Evolutionary conservation across 2,888 invertebrate genomes (phyloP).

Genomic region (Drosophila maculinotata): DNA sequence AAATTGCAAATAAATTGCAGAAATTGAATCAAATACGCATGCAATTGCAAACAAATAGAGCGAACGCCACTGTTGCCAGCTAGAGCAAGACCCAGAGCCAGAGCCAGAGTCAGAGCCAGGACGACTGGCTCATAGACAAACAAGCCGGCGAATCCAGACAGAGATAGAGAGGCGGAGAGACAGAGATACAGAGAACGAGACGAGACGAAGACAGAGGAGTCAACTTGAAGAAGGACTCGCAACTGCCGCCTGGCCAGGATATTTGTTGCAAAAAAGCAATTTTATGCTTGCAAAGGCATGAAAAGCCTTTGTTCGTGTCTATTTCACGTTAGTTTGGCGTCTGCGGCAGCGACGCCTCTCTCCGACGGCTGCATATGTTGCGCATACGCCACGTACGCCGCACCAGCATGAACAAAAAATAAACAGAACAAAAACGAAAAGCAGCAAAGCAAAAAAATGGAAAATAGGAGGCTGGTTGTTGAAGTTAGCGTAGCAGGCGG

Average conservation of each 20-base stretch:
- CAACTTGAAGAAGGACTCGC: conserved; percentile 26
- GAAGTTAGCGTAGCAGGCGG: conserved; percentile 75
- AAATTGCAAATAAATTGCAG: conserved; percentile 84
- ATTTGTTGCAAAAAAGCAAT: conserved; percentile 81
- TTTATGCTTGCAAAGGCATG: conserved; percentile 82
- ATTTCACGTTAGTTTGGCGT: conserved; percentile 82
- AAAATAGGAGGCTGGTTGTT: conserved; percentile 53
- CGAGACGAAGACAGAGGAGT: conserved; percentile 4
- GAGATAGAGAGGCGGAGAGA: conserved; percentile 18
- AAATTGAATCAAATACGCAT: conserved; percentile 84
- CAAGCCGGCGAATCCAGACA: conserved; percentile 34
- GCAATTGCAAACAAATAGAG: conserved; percentile 77
- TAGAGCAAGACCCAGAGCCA: no score
- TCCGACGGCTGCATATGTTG: conserved; percentile 73
- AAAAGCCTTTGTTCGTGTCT: conserved; percentile 82
- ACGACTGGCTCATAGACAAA: conserved; percentile 53
- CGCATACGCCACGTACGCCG: conserved; percentile 72
- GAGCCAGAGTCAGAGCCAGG: no score
- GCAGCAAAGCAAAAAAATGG: conserved; percentile 12
- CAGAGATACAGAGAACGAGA: conserved; percentile 8
- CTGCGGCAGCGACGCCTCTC: conserved; percentile 57
- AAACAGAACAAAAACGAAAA: conserved; percentile 8
- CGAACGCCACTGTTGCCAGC: conserved; percentile 35
- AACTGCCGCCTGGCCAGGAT: conserved; percentile 57
- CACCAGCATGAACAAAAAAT: conserved; percentile 32